Percentiles rank a stretch among this genome's conserved stretches.
phyloP scores from a whole-genome alignment of 2,113 vertebrate species.

The Pithys albifrons region DNA sequence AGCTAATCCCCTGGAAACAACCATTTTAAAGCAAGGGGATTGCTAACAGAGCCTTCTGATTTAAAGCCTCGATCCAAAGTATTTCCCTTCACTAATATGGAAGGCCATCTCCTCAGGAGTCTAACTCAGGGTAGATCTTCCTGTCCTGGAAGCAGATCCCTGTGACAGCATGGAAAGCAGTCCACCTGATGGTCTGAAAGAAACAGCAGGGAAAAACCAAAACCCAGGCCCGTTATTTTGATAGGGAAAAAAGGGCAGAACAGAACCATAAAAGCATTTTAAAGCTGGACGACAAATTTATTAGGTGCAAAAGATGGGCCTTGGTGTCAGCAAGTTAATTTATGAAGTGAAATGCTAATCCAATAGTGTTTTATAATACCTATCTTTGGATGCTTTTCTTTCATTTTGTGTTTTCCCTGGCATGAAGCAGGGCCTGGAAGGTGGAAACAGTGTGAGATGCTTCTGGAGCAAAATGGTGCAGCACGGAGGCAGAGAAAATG shows the following conservation, averaged over 20 bases:
- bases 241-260: not conserved
- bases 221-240: not conserved
- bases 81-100: not conserved
- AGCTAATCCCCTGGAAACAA: slow-evolving; percentile 13
- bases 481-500: not conserved
- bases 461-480: not conserved
- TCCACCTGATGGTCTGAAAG: not conserved
- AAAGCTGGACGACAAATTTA: not conserved
- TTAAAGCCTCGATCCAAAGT: not conserved
- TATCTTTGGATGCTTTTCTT: not conserved
- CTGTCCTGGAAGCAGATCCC: not conserved
- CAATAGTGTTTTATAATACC: not conserved
- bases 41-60: not conserved
- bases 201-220: not conserved
- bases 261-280: not conserved
- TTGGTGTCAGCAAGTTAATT: not conserved
- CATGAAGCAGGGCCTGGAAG: not conserved
- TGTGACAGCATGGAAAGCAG: not conserved
- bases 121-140: not conserved
- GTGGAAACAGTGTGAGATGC: not conserved
- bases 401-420: slow-evolving; percentile 9
- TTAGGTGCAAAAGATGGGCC: not conserved
- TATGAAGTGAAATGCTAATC: not conserved
- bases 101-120: not conserved
- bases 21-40: not conserved